Base-by-base conservation (phyloP, 2,888 invertebrate species). In the Lapara coniferarum region DNA sequence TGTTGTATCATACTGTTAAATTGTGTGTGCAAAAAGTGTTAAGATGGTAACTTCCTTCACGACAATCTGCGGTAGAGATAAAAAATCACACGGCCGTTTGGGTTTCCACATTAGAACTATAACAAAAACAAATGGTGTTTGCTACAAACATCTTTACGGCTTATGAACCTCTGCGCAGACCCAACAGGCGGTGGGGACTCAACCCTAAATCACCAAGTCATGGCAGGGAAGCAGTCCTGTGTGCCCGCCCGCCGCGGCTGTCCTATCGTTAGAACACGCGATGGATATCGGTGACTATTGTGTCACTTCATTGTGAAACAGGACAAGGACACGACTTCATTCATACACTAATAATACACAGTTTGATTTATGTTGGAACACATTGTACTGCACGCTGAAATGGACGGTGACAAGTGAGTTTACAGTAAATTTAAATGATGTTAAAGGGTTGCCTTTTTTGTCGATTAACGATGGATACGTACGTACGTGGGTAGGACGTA, bases 301-400 rank as follows among this genome's bases (percentile, higher is more conserved):
- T 69, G 66, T 66, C 66, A 69, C 66, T 69, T 69, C 69, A 69
- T 69, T 69, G 69, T 69, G 44, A 57, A 66, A 57, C 66, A 66
- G 52, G 69, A 66, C 69, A 37, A 37, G 37, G 37, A 37, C 69
- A 66, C 66, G 66, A 58, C 66, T 69, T 58, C 66, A 69, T 69
- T 69, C 69, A 69, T 66, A 58, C 66, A 57, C 57, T 66, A 66
- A 69, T 66, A 58, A 69, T 52, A 66, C 66, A 66, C 52, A 58
- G 25, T 49, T 66, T 69, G 69, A 66, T 66, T 69, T 57, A 69
- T 69, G 66, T 66, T 58, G 51, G 57, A 66, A 66, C 66, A 52
- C 57, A 52, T 63, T 46, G 63, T 63, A 63, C 19, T 49, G 8
- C 25, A 12, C 19, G 19, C 63, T 63, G 63, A 63, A 49, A 19